Percentiles rank a stretch among this genome's conserved stretches.
phyloP scores from a whole-genome alignment of 1,140 invertebrate species.

The Orchesella cincta region DNA sequence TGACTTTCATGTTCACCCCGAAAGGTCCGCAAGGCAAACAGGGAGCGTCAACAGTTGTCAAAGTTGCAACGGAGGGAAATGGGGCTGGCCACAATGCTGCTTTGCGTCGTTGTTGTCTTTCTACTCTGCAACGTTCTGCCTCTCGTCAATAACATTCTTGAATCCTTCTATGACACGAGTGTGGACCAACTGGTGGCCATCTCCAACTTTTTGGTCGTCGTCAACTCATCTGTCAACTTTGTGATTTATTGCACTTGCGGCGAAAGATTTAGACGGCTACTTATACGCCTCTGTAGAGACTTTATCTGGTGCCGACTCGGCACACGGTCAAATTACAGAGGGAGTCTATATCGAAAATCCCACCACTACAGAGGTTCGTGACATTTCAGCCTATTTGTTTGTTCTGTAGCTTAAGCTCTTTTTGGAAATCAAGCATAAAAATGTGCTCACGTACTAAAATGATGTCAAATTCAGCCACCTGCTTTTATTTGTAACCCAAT shows the following conservation, averaged over 20 bases:
- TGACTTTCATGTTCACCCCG: constrained; percentile 45
- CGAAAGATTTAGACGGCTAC: constrained; percentile 60
- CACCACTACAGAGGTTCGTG: constrained; percentile 47
- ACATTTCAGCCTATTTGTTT: no score
- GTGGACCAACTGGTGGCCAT: constrained; percentile 52
- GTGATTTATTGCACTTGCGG: constrained; percentile 67
- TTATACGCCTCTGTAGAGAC: constrained; percentile 46
- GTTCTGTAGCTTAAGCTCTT: no score
- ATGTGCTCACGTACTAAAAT: no score
- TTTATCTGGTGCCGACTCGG: constrained; percentile 47
- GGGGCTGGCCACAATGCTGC: constrained; percentile 86
- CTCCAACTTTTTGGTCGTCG: constrained; percentile 63
- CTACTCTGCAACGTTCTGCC: constrained; percentile 91
- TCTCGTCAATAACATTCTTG: constrained; percentile 82
- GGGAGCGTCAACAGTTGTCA: constrained; percentile 69
- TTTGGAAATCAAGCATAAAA: no score
- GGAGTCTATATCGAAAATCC: constrained; percentile 46
- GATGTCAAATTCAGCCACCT: no score
- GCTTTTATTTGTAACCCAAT: no score
- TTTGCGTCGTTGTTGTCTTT: constrained; percentile 91
- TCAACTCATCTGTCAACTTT: constrained; percentile 67
- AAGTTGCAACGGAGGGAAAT: constrained; percentile 81
- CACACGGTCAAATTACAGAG: constrained; percentile 16
- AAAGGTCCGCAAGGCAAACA: constrained; percentile 78
- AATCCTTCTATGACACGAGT: constrained; percentile 66